Evolutionary conservation across 1,140 invertebrate species (phyloP), one percentile per base, ranked within the genome.

Genomic region (Mactra quadrangularis): DNA sequence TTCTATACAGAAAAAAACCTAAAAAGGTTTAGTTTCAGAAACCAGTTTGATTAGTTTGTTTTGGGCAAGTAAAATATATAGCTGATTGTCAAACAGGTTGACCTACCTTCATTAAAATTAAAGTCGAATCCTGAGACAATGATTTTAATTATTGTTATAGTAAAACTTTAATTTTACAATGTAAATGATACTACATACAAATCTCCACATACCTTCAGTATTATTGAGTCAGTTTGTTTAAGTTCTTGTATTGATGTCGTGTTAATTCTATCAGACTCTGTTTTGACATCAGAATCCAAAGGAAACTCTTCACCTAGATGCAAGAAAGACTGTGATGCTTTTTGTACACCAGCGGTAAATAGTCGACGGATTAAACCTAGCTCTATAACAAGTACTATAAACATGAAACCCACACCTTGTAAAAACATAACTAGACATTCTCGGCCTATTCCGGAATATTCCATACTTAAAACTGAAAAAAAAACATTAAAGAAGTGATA

Each of bases 371-470:
- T 41, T 4, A 87, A 25, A 9, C 85, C 74, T 15, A 82, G 94
- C 82, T 95, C 94, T n/a, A 94, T 87, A 7, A 93, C 9, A 0
- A 93, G 25, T 1, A 95, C 72, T 41, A 94, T 92, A 6, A 91
- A 11, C 82, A 94, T 94, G 85, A 93, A 95, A 0, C 94, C 66
- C 22, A 94, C 68, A 9, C 94, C 94, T 83, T 95, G 93, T 11
- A 94, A 81, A n/a, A 88, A 78, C 86, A 96, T 90, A 72, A 93
- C 94, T 3, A 94, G 35, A 4, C 95, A 81, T 84, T 94, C 93
- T 64, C 94, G 92, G 6, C 95, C 95, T 57, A 95, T 87, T 0
- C 94, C 95, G 31, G 93, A 91, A 19, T 84, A 88, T 6, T 93
- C 89, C 93, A 41, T 41, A 15, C 15, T 15, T 41, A 41, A 15